phyloP scores from a whole-genome alignment of 1,140 invertebrate genomes.

The Drosophila oshimai region DNA sequence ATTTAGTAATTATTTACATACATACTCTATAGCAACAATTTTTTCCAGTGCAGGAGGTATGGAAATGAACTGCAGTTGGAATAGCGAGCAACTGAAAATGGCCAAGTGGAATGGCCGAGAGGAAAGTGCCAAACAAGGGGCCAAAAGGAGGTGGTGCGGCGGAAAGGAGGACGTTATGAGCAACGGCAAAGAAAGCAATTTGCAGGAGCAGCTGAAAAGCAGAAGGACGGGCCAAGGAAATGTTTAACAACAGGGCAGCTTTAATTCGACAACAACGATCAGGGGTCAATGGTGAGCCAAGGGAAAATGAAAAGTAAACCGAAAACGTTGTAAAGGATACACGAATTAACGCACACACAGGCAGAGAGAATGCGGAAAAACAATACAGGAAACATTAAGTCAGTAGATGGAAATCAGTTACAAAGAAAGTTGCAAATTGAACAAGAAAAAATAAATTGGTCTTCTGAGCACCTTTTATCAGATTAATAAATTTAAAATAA shows the following conservation, averaged over 20 bases:
- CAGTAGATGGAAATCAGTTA: slow-evolving; percentile 10
- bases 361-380: neutral
- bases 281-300: slow-evolving; percentile 43
- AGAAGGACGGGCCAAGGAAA: slow-evolving; percentile 14
- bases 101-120: slow-evolving; percentile 36
- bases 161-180: slow-evolving; percentile 28
- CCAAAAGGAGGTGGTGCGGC: neutral
- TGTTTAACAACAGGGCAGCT: slow-evolving; percentile 47
- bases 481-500: neutral
- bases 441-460: neutral
- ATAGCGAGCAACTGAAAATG: slow-evolving; percentile 52
- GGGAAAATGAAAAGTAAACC: slow-evolving; percentile 26
- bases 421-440: slow-evolving; percentile 1
- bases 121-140: slow-evolving; percentile 15
- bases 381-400: slow-evolving; percentile 19
- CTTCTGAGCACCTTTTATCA: neutral
- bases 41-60: slow-evolving; percentile 24
- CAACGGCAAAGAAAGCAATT: slow-evolving; percentile 72
- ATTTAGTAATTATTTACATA: too few species aligned
- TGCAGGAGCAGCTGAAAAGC: slow-evolving; percentile 51
- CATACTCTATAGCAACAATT: neutral
- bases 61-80: slow-evolving; percentile 61
- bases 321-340: slow-evolving; percentile 35
- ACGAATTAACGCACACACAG: slow-evolving; percentile 15
- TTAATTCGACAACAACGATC: slow-evolving; percentile 51